Evolutionary conservation across 1,140 invertebrate species (phyloP).

Genomic region (Saccostrea echinata): DNA sequence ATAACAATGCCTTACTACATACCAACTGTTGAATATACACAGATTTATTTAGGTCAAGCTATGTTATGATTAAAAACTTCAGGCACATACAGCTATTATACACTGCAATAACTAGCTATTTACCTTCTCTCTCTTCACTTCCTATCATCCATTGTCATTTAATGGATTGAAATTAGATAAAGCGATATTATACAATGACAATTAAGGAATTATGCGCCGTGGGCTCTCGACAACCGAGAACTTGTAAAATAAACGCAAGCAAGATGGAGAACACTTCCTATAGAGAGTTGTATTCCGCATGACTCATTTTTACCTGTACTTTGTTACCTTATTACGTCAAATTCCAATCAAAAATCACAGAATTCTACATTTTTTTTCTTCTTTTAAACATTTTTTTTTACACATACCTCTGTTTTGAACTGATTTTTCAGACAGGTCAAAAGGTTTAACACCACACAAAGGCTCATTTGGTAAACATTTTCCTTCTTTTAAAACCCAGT

Average conservation of each 20-base stretch:
- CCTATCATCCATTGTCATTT: neutral
- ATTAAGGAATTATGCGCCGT: neutral
- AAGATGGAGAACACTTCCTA: conserved; percentile 13
- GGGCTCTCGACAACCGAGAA: neutral
- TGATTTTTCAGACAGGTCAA: neutral
- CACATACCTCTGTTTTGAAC: neutral
- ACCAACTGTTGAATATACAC: conserved; percentile 1
- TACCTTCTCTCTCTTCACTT: neutral
- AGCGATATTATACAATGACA: neutral
- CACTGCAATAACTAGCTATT: neutral
- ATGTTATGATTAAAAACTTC: neutral
- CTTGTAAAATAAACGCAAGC: neutral
- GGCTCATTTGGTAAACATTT: neutral
- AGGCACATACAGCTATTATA: neutral
- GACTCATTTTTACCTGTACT: conserved; percentile 22
- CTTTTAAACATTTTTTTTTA: neutral
- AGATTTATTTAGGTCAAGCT: conserved; percentile 3
- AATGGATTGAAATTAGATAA: neutral
- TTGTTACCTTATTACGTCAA: neutral
- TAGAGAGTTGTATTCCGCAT: neutral
- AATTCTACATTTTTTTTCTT: neutral
- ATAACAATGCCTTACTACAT: neutral
- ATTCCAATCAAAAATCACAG: neutral
- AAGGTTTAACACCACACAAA: conserved; percentile 19
- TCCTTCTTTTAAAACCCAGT: neutral